Evolutionary conservation across 2,797 vertebrate genomes (phyloP), one percentile per base, ranked within the genome.

Genomic region (Lepilemur septentrionalis): DNA sequence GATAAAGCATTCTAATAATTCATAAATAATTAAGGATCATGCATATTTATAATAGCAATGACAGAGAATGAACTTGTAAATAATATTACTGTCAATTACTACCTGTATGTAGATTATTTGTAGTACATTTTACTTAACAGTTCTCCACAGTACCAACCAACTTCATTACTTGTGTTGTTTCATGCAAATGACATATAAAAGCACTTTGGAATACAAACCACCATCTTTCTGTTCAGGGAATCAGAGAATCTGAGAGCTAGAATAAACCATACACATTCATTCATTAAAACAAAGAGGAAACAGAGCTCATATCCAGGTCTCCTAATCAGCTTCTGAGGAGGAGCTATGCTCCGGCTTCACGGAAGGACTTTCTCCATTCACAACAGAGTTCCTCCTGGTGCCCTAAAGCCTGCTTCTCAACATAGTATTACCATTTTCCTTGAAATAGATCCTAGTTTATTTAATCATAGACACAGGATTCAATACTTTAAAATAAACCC

Each of bases 11-110:
- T 79, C 38, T 80, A 88, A 88, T 6, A 91, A 75, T 61, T 91
- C 76, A 61, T 79, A 94, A 89, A 67, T 89, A 93, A 85, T 85
- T 93, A 91, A 96, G 76, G 38, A 82, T 69, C 83, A 46, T 82
- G 32, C 50, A 82, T 87, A 86, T 76, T 94, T 89, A n/a, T 50
- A 61, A 59, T 3, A 84, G 59, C 88, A 91, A 89, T 93, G 80
- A 46, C 65, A 87, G 70, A 76, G 18, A 84, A 88, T 91, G 72
- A 89, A 88, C 17, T 35, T 83, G 23, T 78, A 96, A 93, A 76
- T 38, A 96, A 65, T 78, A 72, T 72, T 89, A 83, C 8, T 75
- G 23, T 79, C 55, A 87, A 88, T 61, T 88, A 80, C 5, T 91
- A 73, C 59, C 82, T 72, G 15, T 80, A 61, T 85, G n/a, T 84